phyloP scores from a whole-genome alignment of 1,140 invertebrate species.

The Zaprionus tsacasi region DNA sequence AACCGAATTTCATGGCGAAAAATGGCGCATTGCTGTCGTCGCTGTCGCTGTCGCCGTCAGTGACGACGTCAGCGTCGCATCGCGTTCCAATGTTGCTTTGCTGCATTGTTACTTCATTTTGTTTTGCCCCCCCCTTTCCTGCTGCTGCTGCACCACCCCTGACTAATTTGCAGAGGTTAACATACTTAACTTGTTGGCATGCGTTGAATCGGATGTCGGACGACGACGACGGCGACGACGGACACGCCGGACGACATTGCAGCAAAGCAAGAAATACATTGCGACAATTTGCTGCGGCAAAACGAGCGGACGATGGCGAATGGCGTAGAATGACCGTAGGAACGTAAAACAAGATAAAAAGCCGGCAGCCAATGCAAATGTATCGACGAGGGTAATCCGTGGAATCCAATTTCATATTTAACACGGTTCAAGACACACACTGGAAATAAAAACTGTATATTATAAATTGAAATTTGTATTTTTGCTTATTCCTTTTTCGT shows the following conservation, averaged over 20 bases:
- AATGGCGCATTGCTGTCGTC: slow-evolving; percentile 81
- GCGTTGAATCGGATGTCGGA: slow-evolving; percentile 63
- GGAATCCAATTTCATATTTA: slow-evolving; percentile 1
- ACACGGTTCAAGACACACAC: no score
- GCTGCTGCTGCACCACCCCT: slow-evolving; percentile 23
- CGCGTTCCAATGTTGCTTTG: slow-evolving; percentile 63
- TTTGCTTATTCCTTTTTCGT: not conserved
- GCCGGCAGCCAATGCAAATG: slow-evolving; percentile 1
- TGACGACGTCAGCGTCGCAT: slow-evolving; percentile 48
- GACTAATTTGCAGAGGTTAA: slow-evolving; percentile 80
- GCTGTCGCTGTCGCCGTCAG: slow-evolving; percentile 46
- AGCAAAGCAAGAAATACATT: slow-evolving; percentile 60
- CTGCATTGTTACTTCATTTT: slow-evolving; percentile 80
- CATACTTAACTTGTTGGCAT: slow-evolving; percentile 80
- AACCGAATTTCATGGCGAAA: slow-evolving; percentile 77
- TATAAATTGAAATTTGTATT: not conserved
- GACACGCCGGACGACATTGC: slow-evolving; percentile 42
- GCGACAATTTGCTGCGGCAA: slow-evolving; percentile 77
- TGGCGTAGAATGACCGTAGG: slow-evolving; percentile 35
- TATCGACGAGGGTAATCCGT: not conserved
- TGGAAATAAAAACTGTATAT: no score
- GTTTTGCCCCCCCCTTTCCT: slow-evolving; percentile 17
- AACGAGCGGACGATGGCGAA: slow-evolving; percentile 49
- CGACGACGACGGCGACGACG: not conserved
- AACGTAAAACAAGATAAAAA: slow-evolving; percentile 10